Base-by-base conservation (phyloP, 2,888 invertebrate genomes). In the Carterocephalus palaemon region DNA sequence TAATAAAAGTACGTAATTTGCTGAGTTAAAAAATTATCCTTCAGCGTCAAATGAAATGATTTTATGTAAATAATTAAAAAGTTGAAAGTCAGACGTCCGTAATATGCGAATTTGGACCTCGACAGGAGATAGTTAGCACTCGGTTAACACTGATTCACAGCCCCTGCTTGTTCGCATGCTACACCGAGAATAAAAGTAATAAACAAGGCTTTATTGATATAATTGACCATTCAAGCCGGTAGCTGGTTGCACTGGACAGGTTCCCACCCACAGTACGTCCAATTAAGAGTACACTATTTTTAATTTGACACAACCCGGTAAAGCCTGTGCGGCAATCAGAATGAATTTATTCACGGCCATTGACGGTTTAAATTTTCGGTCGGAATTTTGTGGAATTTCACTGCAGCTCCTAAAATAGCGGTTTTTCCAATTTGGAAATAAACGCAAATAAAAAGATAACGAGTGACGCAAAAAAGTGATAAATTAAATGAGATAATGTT, bases 201-300 rank as follows among this genome's bases (percentile, higher is more conserved):
- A 42, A 29, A 43, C 28, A 31, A 16, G 8, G 16, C 17, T 36
- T 43, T 24, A 29, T 43, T 40, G 10, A 45, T 32, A 24, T 38
- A 45, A 45, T 24, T 37, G 41, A 29, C 26, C 41, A 34, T 19
- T 47, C 22, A 47, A 47, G 31, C 13, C 10, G 24, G 32, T 4
- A 26, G 33, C 43, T 34, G 45, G 32, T 10, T 23, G 15, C 32
- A 43, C 10, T 4, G 31, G 23, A 19, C 31, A 46, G 45, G 32
- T 49, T 49, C 51, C 49, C 52, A 53, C 51, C 49, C 52, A 53
- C 52, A 51, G 48, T 49, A 43, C 48, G 38, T 32, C 47, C 51
- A 49, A 48, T 54, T 52, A 52, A 45, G 47, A 42, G 42, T 33
- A 49, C 45, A 50, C 42, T 46, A 42, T 42, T 46, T 49, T 47